A percentile compares a stretch with the other conserved stretches of the same genome.
Evolutionary conservation across 1,140 invertebrate species (phyloP).

Genomic region (Thereuonema tuberculata): DNA sequence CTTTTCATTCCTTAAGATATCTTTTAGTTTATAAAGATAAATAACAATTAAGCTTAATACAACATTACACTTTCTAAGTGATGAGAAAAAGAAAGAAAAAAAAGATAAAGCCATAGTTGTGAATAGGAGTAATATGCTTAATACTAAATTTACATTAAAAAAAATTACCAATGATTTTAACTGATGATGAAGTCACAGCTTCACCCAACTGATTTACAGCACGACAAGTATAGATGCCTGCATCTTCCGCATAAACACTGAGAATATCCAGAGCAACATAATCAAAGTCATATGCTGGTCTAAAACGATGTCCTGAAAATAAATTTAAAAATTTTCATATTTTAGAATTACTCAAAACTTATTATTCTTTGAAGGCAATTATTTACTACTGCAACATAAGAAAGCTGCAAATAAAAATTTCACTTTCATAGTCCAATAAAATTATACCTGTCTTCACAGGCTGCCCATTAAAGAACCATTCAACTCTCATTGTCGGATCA

Average conservation of each 20-base stretch:
- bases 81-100: no score
- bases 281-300: constrained; percentile 93
- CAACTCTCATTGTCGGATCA: constrained; percentile 86
- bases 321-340: no score
- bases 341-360: constrained; percentile 1
- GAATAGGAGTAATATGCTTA: no score
- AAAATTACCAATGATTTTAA: constrained; percentile 59
- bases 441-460: constrained; percentile 50
- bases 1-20: no score
- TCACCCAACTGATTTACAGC: constrained; percentile 82
- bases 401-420: no score
- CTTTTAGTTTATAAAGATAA: no score
- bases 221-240: constrained; percentile 87
- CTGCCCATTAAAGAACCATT: constrained; percentile 92
- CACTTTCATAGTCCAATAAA: no score
- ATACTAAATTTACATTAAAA: no score
- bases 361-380: background rate
- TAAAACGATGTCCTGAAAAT: constrained; percentile 68
- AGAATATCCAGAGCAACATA: constrained; percentile 91
- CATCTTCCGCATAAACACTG: constrained; percentile 91
- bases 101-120: no score
- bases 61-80: no score
- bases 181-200: constrained; percentile 81
- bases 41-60: no score
- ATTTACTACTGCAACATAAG: no score